Evolutionary conservation across 2,888 invertebrate genomes (phyloP).

Genomic region (Synanthedon tipuliformis): DNA sequence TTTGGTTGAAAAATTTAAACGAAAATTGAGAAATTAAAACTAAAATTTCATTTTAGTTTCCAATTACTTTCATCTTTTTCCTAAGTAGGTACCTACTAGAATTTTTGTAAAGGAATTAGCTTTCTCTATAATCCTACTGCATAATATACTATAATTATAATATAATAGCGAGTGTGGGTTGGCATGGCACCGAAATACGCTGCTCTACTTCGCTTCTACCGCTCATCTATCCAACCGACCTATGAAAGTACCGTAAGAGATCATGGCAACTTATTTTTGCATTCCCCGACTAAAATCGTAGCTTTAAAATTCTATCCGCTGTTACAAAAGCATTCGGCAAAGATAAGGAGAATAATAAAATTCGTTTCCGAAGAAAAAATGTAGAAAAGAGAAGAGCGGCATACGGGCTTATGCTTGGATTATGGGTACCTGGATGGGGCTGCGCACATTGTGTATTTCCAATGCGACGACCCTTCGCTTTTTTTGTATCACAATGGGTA

Average conservation of each 20-base stretch:
- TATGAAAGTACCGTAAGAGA: slow-evolving; percentile 53
- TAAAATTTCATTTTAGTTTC: too few relatives aligned
- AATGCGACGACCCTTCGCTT: slow-evolving; percentile 49
- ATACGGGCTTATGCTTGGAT: slow-evolving; percentile 17
- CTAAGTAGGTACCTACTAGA: too few relatives aligned
- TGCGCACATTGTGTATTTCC: slow-evolving; percentile 28
- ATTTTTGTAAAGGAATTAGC: too few relatives aligned
- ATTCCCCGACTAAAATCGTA: too few relatives aligned
- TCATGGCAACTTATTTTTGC: background rate
- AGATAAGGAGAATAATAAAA: too few relatives aligned
- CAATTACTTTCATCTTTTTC: too few relatives aligned
- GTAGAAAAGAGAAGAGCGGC: slow-evolving; percentile 8
- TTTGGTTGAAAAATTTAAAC: too few relatives aligned
- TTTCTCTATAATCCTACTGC: too few relatives aligned
- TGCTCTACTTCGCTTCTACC: slow-evolving; percentile 15
- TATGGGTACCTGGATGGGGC: slow-evolving; percentile 28
- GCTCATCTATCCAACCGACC: slow-evolving; percentile 12
- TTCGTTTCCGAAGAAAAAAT: background rate
- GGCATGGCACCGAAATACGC: slow-evolving; percentile 18
- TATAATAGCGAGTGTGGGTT: slow-evolving; percentile 13
- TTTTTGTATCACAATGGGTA: slow-evolving; percentile 56
- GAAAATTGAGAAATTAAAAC: too few relatives aligned
- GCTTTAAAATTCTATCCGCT: too few relatives aligned
- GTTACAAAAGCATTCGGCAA: too few relatives aligned
- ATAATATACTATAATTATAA: too few relatives aligned